Conservation (phyloP, 2,113 vertebrate genomes). For the Varanus komodoensis region DNA sequence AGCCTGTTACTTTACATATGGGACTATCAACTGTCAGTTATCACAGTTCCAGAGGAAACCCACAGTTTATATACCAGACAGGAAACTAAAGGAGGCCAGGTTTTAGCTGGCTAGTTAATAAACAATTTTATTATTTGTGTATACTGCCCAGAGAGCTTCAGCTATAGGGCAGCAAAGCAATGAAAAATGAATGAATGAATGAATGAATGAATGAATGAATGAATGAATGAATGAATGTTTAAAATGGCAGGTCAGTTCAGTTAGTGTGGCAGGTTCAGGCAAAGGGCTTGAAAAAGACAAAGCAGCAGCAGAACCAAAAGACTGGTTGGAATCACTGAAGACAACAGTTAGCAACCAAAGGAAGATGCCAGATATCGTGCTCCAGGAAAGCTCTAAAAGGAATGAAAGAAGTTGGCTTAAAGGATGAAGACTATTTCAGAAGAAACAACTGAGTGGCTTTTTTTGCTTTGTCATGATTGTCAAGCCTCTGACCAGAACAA, state of each 20-base stretch:
- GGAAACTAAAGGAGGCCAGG: background rate
- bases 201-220: too few species aligned
- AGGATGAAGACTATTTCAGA: background rate
- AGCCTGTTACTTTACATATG: too few species aligned
- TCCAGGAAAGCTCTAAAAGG: background rate
- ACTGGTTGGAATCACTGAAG: too few species aligned
- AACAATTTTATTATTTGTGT: background rate
- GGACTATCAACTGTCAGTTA: background rate
- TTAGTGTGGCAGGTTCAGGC: background rate
- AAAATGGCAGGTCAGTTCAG: background rate
- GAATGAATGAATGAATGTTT: too few species aligned
- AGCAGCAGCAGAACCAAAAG: too few species aligned
- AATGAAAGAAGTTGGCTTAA: background rate
- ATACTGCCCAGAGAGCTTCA: too few species aligned
- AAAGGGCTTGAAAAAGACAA: background rate
- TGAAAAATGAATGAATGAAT: too few species aligned
- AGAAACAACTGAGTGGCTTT: background rate
- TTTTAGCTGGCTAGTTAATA: background rate
- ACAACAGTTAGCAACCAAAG: too few species aligned
- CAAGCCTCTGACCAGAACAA: background rate
- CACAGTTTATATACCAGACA: background rate
- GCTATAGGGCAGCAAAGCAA: too few species aligned
- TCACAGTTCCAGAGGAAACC: background rate
- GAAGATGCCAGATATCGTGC: too few species aligned
- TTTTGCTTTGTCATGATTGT: background rate